phyloP scores from a whole-genome alignment of 2,113 vertebrate species.

The Lepisosteus osseus region DNA sequence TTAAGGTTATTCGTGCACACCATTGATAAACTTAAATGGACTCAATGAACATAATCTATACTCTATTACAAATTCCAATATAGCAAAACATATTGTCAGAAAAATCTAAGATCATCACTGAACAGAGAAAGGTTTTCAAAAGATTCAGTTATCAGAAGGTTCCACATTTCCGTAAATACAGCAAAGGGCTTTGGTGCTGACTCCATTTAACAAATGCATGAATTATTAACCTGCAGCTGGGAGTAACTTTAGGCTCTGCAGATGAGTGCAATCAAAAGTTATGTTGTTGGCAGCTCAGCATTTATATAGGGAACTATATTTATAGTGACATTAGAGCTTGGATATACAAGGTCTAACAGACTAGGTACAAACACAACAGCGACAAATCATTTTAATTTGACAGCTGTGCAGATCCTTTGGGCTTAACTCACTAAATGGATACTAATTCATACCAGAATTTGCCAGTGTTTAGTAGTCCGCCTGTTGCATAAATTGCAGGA shows the following conservation, averaged over 20 bases:
- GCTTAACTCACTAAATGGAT: not conserved
- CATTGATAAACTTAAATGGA: slow-evolving; percentile 11
- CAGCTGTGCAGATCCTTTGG: not conserved
- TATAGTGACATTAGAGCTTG: not conserved
- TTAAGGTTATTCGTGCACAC: slow-evolving; percentile 5
- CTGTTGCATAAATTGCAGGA: not conserved
- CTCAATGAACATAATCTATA: slow-evolving; percentile 11
- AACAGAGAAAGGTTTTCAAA: not conserved
- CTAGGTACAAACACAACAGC: not conserved
- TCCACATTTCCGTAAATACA: slow-evolving; percentile 1
- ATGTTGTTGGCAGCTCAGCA: not conserved
- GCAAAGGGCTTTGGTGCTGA: not conserved
- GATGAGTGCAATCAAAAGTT: slow-evolving; percentile 5
- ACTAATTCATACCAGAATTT: not conserved
- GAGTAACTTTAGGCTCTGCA: not conserved
- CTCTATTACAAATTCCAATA: slow-evolving; percentile 19
- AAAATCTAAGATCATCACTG: slow-evolving; percentile 15
- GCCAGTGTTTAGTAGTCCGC: not conserved
- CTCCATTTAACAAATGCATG: not conserved
- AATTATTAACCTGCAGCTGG: slow-evolving; percentile 9
- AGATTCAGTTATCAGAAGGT: slow-evolving; percentile 6
- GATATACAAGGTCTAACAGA: not conserved
- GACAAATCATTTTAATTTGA: not conserved
- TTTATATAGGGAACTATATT: slow-evolving; percentile 2
- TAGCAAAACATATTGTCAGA: slow-evolving; percentile 14